These are phyloP conservation scores for Darevskia mixta DNA, from an alignment of 2,797 vertebrate species.

Conservation along the genomic window DNA sequence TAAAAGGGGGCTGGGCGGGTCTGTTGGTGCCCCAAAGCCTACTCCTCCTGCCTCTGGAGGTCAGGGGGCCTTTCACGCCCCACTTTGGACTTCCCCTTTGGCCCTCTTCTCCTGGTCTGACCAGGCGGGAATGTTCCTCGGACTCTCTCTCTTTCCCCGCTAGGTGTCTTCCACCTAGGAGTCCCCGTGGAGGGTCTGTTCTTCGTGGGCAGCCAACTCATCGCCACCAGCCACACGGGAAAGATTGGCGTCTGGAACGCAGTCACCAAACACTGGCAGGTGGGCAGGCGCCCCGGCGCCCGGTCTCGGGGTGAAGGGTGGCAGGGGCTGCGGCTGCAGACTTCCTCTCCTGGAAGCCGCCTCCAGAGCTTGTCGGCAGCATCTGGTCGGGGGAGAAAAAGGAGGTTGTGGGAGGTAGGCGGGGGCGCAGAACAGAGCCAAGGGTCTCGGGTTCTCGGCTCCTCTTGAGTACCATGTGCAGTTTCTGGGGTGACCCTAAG, in stretches of 20 bases:
- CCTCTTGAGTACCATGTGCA: neutral
- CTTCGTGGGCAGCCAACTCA: conserved; percentile 94
- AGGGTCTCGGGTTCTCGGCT: neutral
- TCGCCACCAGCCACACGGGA: conserved; percentile 92
- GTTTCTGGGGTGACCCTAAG: neutral
- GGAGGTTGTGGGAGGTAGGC: neutral
- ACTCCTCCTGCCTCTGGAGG: too few relatives aligned
- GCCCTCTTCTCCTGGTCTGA: neutral
- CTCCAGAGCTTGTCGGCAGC: neutral
- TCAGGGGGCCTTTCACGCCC: too few relatives aligned
- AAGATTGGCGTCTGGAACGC: conserved; percentile 96
- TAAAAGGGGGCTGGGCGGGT: too few relatives aligned
- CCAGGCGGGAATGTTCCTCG: neutral
- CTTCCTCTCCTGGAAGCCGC: too few relatives aligned
- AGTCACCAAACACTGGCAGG: conserved; percentile 97
- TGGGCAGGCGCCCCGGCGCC: conserved; percentile 48
- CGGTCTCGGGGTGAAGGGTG: too few relatives aligned
- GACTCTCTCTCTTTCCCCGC: neutral
- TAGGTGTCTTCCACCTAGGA: conserved; percentile 91
- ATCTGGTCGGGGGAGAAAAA: too few relatives aligned
- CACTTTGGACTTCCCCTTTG: too few relatives aligned
- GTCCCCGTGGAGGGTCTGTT: conserved; percentile 91
- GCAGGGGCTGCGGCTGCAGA: too few relatives aligned
- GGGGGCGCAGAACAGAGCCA: neutral
- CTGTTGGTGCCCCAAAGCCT: too few relatives aligned